phyloP scores from a whole-genome alignment of 2,797 vertebrate genomes.

The Girardinus metallicus region DNA sequence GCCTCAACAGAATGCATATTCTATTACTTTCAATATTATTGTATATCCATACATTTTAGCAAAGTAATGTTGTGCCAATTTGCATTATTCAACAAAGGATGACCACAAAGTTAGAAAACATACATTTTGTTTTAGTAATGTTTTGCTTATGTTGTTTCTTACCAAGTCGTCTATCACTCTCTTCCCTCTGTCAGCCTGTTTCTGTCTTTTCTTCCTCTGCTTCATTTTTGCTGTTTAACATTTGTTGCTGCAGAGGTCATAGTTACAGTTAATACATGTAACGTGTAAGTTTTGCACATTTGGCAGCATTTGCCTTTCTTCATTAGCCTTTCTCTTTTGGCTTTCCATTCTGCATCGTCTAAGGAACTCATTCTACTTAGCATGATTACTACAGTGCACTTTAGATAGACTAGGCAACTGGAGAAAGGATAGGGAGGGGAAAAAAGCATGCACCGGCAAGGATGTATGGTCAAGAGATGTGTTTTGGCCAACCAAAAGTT shows the following conservation, averaged over 20 bases:
- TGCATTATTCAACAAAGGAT: neutral
- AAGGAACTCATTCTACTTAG: neutral
- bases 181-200: neutral
- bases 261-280: neutral
- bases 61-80: neutral
- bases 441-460: neutral
- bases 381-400: neutral
- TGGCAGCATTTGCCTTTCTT: neutral
- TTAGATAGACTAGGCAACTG: neutral
- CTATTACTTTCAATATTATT: too few species aligned
- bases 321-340: neutral
- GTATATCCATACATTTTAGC: too few species aligned
- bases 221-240: neutral
- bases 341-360: neutral
- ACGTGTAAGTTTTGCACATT: too few species aligned
- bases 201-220: neutral
- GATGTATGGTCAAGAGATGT: too few species aligned
- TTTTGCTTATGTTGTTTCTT: neutral
- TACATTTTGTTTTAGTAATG: neutral
- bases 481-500: neutral
- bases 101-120: neutral
- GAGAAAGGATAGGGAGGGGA: neutral
- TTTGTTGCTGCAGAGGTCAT: neutral
- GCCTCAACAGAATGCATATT: too few species aligned
- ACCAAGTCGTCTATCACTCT: neutral